Evolutionary conservation across 2,797 vertebrate genomes (phyloP).

Genomic region (Cossypha niveicapilla): DNA sequence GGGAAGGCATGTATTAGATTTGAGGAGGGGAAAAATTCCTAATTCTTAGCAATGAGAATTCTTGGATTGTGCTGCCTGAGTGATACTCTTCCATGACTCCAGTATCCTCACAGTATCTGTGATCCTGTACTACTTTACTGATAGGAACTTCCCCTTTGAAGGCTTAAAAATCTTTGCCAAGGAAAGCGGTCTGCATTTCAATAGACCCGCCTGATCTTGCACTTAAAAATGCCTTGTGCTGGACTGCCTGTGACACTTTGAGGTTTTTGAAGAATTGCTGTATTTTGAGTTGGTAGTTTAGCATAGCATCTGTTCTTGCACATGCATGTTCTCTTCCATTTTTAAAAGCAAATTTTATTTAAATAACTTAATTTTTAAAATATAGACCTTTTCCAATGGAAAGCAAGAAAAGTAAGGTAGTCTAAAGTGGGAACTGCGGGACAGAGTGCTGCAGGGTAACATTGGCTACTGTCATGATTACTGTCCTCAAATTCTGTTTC

Average conservation of each 20-base stretch:
- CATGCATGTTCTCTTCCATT: slow-evolving; percentile 11
- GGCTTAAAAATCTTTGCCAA: slow-evolving; percentile 53
- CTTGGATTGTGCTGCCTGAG: not conserved
- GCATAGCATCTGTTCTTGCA: slow-evolving; percentile 44
- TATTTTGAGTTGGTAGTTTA: slow-evolving; percentile 38
- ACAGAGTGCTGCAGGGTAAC: not conserved
- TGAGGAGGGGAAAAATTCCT: not conserved
- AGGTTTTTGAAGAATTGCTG: slow-evolving; percentile 27
- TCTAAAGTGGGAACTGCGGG: not conserved
- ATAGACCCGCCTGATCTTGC: slow-evolving; percentile 35
- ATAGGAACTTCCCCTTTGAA: slow-evolving; percentile 38
- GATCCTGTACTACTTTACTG: slow-evolving; percentile 14
- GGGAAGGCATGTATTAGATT: not conserved
- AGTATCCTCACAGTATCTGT: slow-evolving; percentile 49
- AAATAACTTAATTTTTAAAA: slow-evolving; percentile 9
- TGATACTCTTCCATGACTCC: not conserved
- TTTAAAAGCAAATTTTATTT: slow-evolving; percentile 26
- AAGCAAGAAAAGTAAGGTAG: slow-evolving; percentile 3
- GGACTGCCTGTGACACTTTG: slow-evolving; percentile 49
- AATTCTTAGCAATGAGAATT: slow-evolving; percentile 7
- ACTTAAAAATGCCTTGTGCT: slow-evolving; percentile 61
- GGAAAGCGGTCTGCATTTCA: slow-evolving; percentile 59
- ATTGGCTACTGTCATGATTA: not conserved
- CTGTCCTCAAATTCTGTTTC: not conserved
- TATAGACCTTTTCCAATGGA: slow-evolving; percentile 25